phyloP scores from a whole-genome alignment of 53 echinoderm and acorn worm species.

The Zoroaster sp. region DNA sequence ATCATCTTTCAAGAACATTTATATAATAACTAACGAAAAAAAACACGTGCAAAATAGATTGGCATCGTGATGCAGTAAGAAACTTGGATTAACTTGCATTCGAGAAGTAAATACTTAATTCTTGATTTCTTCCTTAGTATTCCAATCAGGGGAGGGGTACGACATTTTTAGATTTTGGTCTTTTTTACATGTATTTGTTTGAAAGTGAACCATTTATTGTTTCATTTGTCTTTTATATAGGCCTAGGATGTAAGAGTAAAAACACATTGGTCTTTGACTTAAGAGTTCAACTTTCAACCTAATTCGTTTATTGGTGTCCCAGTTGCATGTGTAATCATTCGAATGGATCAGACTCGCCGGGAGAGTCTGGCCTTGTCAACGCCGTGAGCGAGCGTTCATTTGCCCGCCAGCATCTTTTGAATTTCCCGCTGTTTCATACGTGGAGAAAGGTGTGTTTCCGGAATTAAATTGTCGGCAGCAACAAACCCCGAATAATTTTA shows the following conservation, averaged over 20 bases:
- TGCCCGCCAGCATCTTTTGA: conserved; percentile 24
- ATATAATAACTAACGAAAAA: background rate
- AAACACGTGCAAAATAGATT: too few relatives aligned
- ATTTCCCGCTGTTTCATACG: conserved; percentile 24
- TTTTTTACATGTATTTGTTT: background rate
- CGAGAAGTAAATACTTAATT: too few relatives aligned
- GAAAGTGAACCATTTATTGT: too few relatives aligned
- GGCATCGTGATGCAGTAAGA: too few relatives aligned
- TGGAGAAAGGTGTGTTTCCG: background rate
- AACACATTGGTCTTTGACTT: background rate
- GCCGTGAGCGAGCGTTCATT: conserved; percentile 20
- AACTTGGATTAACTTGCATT: too few relatives aligned
- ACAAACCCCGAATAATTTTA: background rate
- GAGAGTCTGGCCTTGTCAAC: background rate
- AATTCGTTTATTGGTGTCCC: background rate
- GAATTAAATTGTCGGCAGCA: background rate
- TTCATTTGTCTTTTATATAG: background rate
- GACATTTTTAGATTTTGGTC: too few relatives aligned
- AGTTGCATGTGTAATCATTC: background rate
- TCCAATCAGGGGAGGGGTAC: too few relatives aligned
- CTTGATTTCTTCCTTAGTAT: too few relatives aligned
- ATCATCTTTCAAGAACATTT: too few relatives aligned
- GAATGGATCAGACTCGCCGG: too few relatives aligned
- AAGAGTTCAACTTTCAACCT: background rate
- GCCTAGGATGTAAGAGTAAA: background rate